Evolutionary conservation across 2,888 invertebrate genomes (phyloP), one percentile per base, ranked within the genome.

Genomic region (Rhagophthalmus giganteus): DNA sequence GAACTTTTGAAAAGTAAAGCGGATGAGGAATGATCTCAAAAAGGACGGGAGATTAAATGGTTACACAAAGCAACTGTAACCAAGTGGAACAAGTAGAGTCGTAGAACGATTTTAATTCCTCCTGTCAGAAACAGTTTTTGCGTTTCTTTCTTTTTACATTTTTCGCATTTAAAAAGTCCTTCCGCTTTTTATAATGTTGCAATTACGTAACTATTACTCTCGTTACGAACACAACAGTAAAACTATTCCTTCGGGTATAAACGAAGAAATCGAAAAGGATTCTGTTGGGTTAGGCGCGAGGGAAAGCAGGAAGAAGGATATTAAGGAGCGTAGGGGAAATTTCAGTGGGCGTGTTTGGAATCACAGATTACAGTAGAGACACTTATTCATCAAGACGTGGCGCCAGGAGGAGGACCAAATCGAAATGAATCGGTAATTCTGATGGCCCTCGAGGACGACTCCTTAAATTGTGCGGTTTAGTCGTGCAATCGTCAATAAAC

Each of bases 61-160:
- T 49, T 50, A 50, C 46, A 54, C 54, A 54, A 54, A 54, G 54
- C 45, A 48, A 50, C 50, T 45, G 50, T 54, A 54, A 54, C 54
- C 54, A 42, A 54, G 54, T 34, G 54, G 54, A 54, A 54, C 48
- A 38, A 46, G 50, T 48, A 47, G 50, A 47, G 38, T 54, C 50
- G 42, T 41, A 15, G 35, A 47, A 38, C 12, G 48, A 53, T 48
- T 53, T 53, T 53, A 48, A 53, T 48, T 53, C 48, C 42, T 16
- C 10, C 52, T 47, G 47, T 52, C 52, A 52, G 40, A 52, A 52
- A 47, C 52, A 52, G 44, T 38, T 25, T 26, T 34, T 16, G 25
- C 25, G 41, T 48, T 48, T 38, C 33, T 46, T 41, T 31, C 14
- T 39, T 39, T 28, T 24, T 12, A 20, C 25, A 10, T 5, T 15